Base-by-base conservation (phyloP, 1,140 invertebrate species). In the Polypedilum vanderplanki region DNA sequence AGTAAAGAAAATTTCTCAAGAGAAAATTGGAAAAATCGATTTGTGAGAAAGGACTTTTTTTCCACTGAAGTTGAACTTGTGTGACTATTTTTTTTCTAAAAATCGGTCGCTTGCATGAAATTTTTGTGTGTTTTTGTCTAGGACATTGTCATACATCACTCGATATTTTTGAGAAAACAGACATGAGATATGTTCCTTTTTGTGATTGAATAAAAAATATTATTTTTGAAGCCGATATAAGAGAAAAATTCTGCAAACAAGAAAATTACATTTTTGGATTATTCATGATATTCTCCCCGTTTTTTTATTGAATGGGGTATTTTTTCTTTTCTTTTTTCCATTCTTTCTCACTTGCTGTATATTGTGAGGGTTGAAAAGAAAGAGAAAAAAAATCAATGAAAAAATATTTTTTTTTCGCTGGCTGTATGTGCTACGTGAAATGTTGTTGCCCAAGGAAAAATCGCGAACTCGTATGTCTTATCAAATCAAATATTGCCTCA, bases 221-320 rank as follows among this genome's bases (percentile, higher is more conserved):
- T 33, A 3, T 33, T 3, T 33, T 33, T 33, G 24, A 33, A 33
- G 24, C 24, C 24, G 24, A 33, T 33, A 57, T n/a, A 15, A n/a
- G 46, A 15, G 12, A 57, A 57, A 57, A 57, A 4, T 57, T 57
- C 46, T 57, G 46, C 46, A 57, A 57, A 57, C 46, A 57, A n/a
- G 46, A 57, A 57, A 46, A 57, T 57, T 57, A 57, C 46, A 57
- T 57, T 57, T 57, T 57, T 57, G 46, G 46, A 57, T 57, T 57
- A 57, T 57, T 57, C 46, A 57, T 57, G 46, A 57, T 57, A n/a
- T 57, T 57, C 46, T 57, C 46, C 46, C 46, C 46, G 46, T 57
- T 57, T 57, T 57, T 57, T 57, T 12, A 57, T 57, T 57, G 46
- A 57, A 57, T 57, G 46, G 46, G 46, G 46, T 57, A 57, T 15